Evolutionary conservation across 2,888 invertebrate genomes (phyloP).

Genomic region (Drosophila kambysellisi): DNA sequence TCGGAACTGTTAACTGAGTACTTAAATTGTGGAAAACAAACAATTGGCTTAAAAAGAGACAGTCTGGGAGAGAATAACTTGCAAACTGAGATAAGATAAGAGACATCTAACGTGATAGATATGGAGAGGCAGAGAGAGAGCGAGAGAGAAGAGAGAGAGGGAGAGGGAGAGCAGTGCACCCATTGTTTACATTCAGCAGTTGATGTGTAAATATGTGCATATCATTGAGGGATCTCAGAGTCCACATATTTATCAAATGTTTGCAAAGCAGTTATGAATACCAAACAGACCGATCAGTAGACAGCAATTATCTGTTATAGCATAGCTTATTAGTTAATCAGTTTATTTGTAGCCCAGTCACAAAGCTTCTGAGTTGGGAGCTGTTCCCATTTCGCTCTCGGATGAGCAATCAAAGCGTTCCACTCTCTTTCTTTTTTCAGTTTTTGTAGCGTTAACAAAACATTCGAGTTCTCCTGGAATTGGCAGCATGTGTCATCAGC

Average conservation of each 20-base stretch:
- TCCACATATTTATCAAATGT: neutral
- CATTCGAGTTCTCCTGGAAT: slow-evolving; percentile 38
- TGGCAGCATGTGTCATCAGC: slow-evolving; percentile 45
- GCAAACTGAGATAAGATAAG: slow-evolving; percentile 41
- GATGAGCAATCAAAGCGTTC: slow-evolving; percentile 19
- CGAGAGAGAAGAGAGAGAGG: neutral
- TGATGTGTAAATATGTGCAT: slow-evolving; percentile 34
- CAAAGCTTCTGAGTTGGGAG: slow-evolving; percentile 18
- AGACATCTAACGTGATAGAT: neutral
- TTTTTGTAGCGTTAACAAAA: slow-evolving; percentile 20
- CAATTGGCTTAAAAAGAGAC: neutral
- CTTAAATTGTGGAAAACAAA: neutral
- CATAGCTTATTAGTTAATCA: slow-evolving; percentile 5
- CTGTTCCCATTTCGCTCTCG: slow-evolving; percentile 3
- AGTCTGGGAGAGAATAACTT: slow-evolving; percentile 7
- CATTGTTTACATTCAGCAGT: slow-evolving; percentile 32
- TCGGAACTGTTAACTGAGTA: slow-evolving; percentile 29
- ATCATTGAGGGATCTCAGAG: slow-evolving; percentile 6
- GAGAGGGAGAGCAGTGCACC: too few species aligned
- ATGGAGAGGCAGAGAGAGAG: neutral
- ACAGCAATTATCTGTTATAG: neutral
- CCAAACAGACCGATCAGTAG: neutral
- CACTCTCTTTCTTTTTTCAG: slow-evolving; percentile 2
- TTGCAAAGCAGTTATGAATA: neutral
- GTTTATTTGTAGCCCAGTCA: slow-evolving; percentile 6